Base-by-base conservation (phyloP, 2,888 invertebrate genomes). In the Strigamia maritima region DNA sequence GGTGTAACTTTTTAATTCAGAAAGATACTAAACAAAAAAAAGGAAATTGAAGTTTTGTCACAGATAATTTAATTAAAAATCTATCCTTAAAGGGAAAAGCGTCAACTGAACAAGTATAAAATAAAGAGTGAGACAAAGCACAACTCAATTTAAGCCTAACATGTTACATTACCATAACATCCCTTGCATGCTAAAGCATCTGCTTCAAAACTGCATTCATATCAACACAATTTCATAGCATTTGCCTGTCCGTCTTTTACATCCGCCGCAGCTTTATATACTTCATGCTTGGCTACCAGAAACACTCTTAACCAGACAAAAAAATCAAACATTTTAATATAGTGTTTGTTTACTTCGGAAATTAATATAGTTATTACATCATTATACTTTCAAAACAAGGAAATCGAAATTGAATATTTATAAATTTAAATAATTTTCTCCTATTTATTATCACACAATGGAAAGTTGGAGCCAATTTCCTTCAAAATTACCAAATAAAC, bases 191-290 rank as follows among this genome's bases (percentile, higher is more conserved):
- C 70, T 16, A 70, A 70, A 28, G 70, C 70, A 70, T 70, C 70
- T 70, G 28, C 70, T 70, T 70, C 70, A 70, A 70, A 54, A 70
- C 70, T 70, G 70, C 70, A 70, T 28, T 70, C 70, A 70, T 70
- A 70, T 70, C 70, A 70, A 70, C 70, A 70, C 70, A 70, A 70
- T 70, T 70, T 70, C 70, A 70, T 70, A 70, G 70, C 70, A 70
- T 70, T 70, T 70, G 70, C 70, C 28, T 70, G 70, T 70, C 70
- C 28, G 70, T 70, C 70, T 70, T 22, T 70, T 70, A 70, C 28
- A 70, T 70, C 70, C 70, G 28, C 7, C 28, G 26, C 10, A 70
- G 28, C 70, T 70, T 70, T 70, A 35, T 70, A 35, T 35, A 28
- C 70, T 70, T 70, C 70, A 70, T 70, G 28, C 70, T 70, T 70